phyloP scores from a whole-genome alignment of 2,888 invertebrate species.

The Rhagonycha lutea region DNA sequence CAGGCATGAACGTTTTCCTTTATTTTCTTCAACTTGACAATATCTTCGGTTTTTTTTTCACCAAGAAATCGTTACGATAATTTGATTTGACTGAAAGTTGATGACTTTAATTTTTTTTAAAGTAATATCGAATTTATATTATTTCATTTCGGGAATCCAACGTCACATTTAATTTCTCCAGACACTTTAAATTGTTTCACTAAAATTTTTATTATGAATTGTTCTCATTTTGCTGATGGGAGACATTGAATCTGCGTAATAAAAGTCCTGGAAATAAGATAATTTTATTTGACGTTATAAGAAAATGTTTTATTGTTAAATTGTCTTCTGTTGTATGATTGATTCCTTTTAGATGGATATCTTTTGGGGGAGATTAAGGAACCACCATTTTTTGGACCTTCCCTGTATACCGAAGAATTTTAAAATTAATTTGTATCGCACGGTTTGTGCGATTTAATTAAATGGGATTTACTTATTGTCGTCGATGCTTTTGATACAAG shows the following conservation, averaged over 20 bases:
- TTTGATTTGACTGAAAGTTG: too few species aligned
- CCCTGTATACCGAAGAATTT: neutral
- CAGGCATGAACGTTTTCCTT: neutral
- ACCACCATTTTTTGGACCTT: neutral
- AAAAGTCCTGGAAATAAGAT: neutral
- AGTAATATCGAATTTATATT: too few species aligned
- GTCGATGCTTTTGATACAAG: neutral
- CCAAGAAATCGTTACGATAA: too few species aligned
- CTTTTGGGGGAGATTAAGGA: neutral
- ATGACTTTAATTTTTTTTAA: too few species aligned
- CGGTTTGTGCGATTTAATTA: neutral
- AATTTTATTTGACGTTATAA: neutral
- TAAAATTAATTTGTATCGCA: neutral
- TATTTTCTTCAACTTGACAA: neutral
- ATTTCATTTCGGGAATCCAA: neutral
- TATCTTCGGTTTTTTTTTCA: too few species aligned
- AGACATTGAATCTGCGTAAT: neutral
- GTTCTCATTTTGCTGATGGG: neutral
- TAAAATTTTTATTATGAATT: neutral
- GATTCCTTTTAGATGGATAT: neutral
- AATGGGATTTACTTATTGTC: neutral
- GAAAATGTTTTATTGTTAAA: neutral
- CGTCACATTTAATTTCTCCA: neutral
- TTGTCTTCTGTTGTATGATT: neutral
- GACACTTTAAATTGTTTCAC: neutral